phyloP scores from a whole-genome alignment of 2,797 vertebrate genomes.

The Megaceryle alcyon region DNA sequence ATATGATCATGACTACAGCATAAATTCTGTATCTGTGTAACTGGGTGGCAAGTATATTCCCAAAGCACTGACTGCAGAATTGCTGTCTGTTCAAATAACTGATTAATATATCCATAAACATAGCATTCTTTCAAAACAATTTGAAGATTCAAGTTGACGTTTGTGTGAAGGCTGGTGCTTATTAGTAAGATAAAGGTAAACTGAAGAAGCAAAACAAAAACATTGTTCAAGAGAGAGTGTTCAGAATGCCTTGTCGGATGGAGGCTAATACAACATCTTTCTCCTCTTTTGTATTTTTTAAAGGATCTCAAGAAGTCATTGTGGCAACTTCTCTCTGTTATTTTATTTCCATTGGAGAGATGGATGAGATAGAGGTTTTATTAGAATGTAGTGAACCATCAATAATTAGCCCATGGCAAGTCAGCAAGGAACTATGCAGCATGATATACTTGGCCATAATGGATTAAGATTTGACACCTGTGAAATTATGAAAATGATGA shows the following conservation, averaged over 20 bases:
- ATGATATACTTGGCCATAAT: not conserved
- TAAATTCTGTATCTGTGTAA: not conserved
- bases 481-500: slow-evolving; percentile 38
- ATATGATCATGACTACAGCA: not conserved
- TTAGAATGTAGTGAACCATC: slow-evolving; percentile 39
- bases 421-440: not conserved
- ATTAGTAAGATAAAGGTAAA: not conserved
- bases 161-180: not conserved
- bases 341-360: slow-evolving; percentile 42
- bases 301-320: not conserved
- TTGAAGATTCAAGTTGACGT: not conserved
- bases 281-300: not conserved
- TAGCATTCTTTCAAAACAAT: not conserved
- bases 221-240: not conserved
- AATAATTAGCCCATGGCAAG: slow-evolving; percentile 14
- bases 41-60: not conserved
- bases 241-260: not conserved
- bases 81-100: not conserved
- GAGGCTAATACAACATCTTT: not conserved
- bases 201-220: not conserved
- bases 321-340: not conserved
- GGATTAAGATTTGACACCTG: slow-evolving; percentile 21
- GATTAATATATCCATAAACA: not conserved
- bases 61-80: not conserved
- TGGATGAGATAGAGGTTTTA: slow-evolving; percentile 35